These are phyloP conservation scores for Chloropsis cyanopogon DNA, from an alignment of 2,113 vertebrate species.

Conservation along the genomic window DNA sequence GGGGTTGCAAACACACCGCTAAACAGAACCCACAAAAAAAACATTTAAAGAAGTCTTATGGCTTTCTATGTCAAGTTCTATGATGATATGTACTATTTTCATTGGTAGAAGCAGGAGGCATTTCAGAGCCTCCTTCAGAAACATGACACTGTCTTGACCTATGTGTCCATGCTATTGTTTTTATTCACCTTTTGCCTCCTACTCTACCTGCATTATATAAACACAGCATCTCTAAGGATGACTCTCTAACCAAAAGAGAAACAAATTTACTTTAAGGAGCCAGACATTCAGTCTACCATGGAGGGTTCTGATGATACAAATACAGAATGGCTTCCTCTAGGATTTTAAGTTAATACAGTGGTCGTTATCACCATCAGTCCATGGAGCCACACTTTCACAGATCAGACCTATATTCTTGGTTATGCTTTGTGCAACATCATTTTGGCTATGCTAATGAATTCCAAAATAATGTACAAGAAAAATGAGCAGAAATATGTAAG, in stretches of 20 bases:
- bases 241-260: not conserved
- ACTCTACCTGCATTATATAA: not conserved
- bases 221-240: not conserved
- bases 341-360: not conserved
- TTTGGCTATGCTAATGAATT: not conserved
- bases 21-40: not conserved
- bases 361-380: not conserved
- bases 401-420: not conserved
- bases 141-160: not conserved
- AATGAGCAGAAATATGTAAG: not conserved
- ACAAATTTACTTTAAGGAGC: not conserved
- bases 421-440: not conserved
- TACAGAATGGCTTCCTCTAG: not conserved
- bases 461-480: not conserved
- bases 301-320: not conserved
- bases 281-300: fast-evolving
- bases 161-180: not conserved
- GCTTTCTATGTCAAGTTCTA: not conserved
- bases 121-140: not conserved
- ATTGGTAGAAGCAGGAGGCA: not conserved
- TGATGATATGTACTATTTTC: not conserved
- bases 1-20: no score
- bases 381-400: not conserved
- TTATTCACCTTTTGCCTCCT: not conserved
- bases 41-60: not conserved